Evolutionary conservation across 2,797 vertebrate species (phyloP), one percentile per base, ranked within the genome.

Genomic region (Thalassophryne amazonica): DNA sequence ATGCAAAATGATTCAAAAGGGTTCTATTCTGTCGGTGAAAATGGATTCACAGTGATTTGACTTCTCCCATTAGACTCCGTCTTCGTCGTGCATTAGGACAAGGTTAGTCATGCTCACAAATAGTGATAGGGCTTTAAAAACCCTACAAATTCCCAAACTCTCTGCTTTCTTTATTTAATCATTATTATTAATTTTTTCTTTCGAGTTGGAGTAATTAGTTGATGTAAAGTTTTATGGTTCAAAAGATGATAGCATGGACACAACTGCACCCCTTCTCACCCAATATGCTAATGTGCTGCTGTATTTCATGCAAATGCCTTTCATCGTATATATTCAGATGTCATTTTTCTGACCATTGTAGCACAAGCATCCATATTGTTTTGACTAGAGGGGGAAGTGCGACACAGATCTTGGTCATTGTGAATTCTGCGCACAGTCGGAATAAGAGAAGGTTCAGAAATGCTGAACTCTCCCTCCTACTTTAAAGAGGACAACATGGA

Each of bases 331-430:
- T 80, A 75, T 75, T 62, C 34, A 60, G 69, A 80, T 75, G 66
- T 62, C 66, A 79, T 69, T 77, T 33, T 69, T 68, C 30, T 69
- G 73, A 81, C 76, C 74, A 73, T 73, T 78, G 29, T 65, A 65
- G 63, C 53, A 73, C 48, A 65, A 41, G 61, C 54, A 69, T 77
- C 49, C 45, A 62, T 73, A 70, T 81, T 79, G 69, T 69, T 67
- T 78, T 61, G 63, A 70, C 76, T 65, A 14, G 52, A 12, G 41
- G 60, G 50, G 12, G 14, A 41, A 63, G 55, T 73, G 63, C 55
- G 52, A 71, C 68, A 59, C n/a, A 31, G 29, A 50, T 42, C 52
- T 42, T 36, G 47, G 56, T 57, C 63, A 65, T 66, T 76, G 68
- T 37, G 30, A 48, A 84, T 83, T 79, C 62, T 57, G 49, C 48